Conservation (phyloP, 1,140 invertebrate species). For the Drosophila tropicalis region DNA sequence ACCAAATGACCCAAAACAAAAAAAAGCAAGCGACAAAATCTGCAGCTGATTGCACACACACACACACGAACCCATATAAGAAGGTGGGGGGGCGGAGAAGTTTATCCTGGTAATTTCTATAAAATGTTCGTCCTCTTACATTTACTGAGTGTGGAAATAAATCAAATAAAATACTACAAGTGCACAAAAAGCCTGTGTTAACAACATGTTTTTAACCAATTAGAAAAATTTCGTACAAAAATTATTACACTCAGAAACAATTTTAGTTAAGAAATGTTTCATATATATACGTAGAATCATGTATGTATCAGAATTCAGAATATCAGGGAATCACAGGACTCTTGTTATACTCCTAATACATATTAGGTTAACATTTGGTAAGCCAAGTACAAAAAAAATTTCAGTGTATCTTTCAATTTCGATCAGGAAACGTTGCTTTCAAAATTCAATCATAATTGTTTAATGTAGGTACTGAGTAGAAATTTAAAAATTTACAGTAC, state of each 20-base stretch:
- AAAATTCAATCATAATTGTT: too few relatives aligned
- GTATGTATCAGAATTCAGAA: too few relatives aligned
- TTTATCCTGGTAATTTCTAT: constrained; percentile 60
- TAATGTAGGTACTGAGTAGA: too few relatives aligned
- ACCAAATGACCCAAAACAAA: constrained; percentile 66
- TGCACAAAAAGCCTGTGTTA: constrained; percentile 40
- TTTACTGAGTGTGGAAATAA: constrained; percentile 60
- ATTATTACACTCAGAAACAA: constrained; percentile 12
- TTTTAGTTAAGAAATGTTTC: neutral
- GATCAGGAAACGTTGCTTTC: too few relatives aligned
- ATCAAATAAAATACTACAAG: constrained; percentile 59
- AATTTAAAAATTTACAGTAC: too few relatives aligned
- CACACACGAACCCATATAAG: constrained; percentile 13
- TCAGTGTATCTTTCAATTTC: too few relatives aligned
- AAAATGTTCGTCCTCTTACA: constrained; percentile 62
- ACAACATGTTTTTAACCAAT: constrained; percentile 41
- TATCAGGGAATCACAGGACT: too few relatives aligned
- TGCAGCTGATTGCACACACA: constrained; percentile 69
- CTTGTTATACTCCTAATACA: too few relatives aligned
- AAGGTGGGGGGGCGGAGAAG: neutral
- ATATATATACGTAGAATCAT: too few relatives aligned
- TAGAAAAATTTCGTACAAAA: constrained; percentile 20
- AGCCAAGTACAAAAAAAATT: too few relatives aligned
- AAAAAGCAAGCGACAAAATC: constrained; percentile 71
- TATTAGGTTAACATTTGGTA: too few relatives aligned